Evolutionary conservation across 1,140 invertebrate species (phyloP), one percentile per base, ranked within the genome.

Genomic region (Brachionus angularis): DNA sequence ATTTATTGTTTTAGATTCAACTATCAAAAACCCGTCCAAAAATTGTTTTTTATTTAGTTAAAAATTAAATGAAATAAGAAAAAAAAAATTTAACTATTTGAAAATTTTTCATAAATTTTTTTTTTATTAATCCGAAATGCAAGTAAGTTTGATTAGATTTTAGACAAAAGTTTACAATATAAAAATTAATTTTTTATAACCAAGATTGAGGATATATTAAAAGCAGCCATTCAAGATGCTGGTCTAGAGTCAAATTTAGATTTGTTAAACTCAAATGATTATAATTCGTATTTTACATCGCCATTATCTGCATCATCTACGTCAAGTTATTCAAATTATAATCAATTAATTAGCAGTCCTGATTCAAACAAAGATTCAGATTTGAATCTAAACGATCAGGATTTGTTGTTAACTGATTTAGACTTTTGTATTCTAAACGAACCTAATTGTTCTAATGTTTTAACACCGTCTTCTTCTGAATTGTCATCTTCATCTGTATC

Each of bases 201-300:
- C 7, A 47, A 67, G 62, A 67, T 67, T 29, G 62, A 67, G 18
- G 62, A 67, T 67, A 67, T 67, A 34, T 50, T 67, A 29, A 67
- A 67, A 33, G 62, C 62, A 46, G 62, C 62, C 16, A 67, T 67
- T 46, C 42, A 67, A 12, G 47, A 67, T 47, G 62, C 62, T 29
- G 62, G 62, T 25, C 23, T 67, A 36, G 47, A 67, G 23, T 34
- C 29, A 27, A 50, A 67, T 47, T 46, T 67, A 12, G 42, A 29
- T 46, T 14, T 67, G 23, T 31, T 67, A 21, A 33, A 23, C 44
- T 31, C 23, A 23, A 27, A 47, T 34, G 25, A 18, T 46, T 7
- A 67, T 36, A 27, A 46, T 42, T 31, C 42, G 10, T 47, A 34
- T 47, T 47, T 29, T 67, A 33, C 42, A 18, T 67, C 62, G 29